phyloP scores from a whole-genome alignment of 2,888 invertebrate genomes.

The Leptopterna dolabrata region DNA sequence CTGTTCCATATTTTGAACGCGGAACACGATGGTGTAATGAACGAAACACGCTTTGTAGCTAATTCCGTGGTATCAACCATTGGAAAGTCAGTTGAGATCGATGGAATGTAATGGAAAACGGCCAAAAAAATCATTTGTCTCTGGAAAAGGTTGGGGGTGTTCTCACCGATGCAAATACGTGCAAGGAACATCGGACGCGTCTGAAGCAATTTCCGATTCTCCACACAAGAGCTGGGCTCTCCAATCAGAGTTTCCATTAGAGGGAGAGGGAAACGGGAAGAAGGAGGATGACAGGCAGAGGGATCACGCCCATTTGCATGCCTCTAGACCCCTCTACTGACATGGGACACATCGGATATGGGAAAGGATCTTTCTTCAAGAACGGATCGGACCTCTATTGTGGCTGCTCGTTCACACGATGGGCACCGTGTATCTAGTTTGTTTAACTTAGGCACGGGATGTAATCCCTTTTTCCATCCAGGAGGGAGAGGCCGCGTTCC shows the following conservation, averaged over 20 bases:
- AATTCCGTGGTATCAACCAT: not conserved
- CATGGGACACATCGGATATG: slow-evolving; percentile 55
- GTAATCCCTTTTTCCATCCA: not conserved
- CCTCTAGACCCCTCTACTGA: slow-evolving; percentile 9
- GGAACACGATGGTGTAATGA: not conserved
- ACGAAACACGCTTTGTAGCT: not conserved
- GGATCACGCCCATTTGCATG: slow-evolving; percentile 44
- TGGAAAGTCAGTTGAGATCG: not conserved
- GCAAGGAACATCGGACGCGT: slow-evolving; percentile 10
- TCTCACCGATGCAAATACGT: slow-evolving; percentile 51
- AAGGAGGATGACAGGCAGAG: not conserved
- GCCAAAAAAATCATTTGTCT: not conserved
- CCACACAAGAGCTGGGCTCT: slow-evolving; percentile 15
- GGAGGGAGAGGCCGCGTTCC: not conserved
- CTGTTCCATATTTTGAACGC: not conserved
- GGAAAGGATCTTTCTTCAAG: slow-evolving; percentile 50
- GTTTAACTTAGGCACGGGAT: slow-evolving; percentile 52
- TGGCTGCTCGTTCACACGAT: slow-evolving; percentile 54
- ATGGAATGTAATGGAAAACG: not conserved
- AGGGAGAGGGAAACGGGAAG: not conserved
- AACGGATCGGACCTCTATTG: slow-evolving; percentile 44
- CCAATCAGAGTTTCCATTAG: slow-evolving; percentile 36
- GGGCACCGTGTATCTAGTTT: slow-evolving; percentile 45
- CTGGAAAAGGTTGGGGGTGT: slow-evolving; percentile 3
- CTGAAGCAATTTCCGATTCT: slow-evolving; percentile 50